Conservation (phyloP, 1,140 invertebrate genomes). For the Microplitis mediator region DNA sequence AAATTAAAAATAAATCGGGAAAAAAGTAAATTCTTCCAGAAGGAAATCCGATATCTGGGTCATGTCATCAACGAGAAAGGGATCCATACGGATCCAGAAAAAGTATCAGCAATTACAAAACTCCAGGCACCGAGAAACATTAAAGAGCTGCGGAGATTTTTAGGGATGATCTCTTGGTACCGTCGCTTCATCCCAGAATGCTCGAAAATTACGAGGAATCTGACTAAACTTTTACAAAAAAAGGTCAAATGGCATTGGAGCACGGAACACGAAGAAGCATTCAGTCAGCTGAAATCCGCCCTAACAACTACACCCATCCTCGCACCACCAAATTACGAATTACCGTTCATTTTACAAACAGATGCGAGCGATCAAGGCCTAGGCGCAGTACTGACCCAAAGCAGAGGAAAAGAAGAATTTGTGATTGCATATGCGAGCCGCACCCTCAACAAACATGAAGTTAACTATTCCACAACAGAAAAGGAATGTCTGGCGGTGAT, state of each 20-base stretch:
- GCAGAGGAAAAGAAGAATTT: conserved; percentile 27
- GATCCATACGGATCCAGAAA: conserved; percentile 39
- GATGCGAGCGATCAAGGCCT: conserved; percentile 45
- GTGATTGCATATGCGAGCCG: conserved; percentile 55
- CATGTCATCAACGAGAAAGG: conserved; percentile 37
- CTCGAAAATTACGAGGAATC: conserved; percentile 37
- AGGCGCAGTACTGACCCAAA: conserved; percentile 42
- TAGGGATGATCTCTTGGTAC: conserved; percentile 49
- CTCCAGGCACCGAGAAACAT: conserved; percentile 30
- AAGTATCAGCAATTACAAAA: conserved; percentile 34
- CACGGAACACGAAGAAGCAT: conserved; percentile 20
- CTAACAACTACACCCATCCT: neutral
- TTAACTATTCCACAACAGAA: conserved; percentile 58
- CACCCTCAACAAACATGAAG: conserved; percentile 45
- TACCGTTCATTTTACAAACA: conserved; percentile 39
- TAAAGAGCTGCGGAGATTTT: conserved; percentile 40
- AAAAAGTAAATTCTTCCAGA: conserved; percentile 39
- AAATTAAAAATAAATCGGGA: conserved; percentile 35
- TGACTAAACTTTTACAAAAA: conserved; percentile 41
- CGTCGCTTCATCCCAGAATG: conserved; percentile 51
- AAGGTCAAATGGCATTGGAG: conserved; percentile 37
- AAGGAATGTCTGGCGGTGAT: conserved; percentile 59
- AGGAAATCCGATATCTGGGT: conserved; percentile 39
- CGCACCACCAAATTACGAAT: conserved; percentile 38
- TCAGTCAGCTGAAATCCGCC: neutral